Evolutionary conservation across 2,113 vertebrate genomes (phyloP).

Genomic region (Hippolais icterina): DNA sequence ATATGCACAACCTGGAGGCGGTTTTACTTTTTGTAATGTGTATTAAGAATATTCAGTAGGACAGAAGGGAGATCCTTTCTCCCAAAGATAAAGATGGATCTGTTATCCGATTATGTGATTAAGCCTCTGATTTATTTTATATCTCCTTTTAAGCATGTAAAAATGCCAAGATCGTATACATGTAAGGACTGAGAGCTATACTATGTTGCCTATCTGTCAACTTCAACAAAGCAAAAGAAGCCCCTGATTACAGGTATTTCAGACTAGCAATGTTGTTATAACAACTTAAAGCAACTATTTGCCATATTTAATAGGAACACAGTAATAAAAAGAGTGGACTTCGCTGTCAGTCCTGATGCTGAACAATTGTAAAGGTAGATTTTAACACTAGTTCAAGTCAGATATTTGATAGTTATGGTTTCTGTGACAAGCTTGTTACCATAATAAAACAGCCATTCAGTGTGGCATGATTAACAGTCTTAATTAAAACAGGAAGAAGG

Average conservation of each 20-base stretch:
- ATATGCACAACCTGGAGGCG: background rate
- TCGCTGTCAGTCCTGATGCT: background rate
- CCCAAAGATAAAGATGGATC: background rate
- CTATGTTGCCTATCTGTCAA: background rate
- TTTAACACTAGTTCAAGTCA: background rate
- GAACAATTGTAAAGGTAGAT: background rate
- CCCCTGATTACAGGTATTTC: background rate
- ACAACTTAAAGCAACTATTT: background rate
- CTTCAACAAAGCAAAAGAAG: background rate
- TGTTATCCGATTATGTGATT: background rate
- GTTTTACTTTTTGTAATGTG: background rate
- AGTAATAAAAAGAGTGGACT: background rate
- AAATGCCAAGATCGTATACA: background rate
- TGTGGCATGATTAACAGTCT: background rate
- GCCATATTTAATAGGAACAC: background rate
- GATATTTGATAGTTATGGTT: background rate
- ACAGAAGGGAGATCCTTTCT: background rate
- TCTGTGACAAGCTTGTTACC: background rate
- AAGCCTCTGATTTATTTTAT: background rate
- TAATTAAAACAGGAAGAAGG: background rate
- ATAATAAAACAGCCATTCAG: background rate
- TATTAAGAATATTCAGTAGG: background rate
- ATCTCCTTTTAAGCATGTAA: background rate
- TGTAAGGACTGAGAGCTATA: background rate
- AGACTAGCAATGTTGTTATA: background rate